Conservation (phyloP, 1,140 invertebrate genomes). For the Dendrolimus punctatus region DNA sequence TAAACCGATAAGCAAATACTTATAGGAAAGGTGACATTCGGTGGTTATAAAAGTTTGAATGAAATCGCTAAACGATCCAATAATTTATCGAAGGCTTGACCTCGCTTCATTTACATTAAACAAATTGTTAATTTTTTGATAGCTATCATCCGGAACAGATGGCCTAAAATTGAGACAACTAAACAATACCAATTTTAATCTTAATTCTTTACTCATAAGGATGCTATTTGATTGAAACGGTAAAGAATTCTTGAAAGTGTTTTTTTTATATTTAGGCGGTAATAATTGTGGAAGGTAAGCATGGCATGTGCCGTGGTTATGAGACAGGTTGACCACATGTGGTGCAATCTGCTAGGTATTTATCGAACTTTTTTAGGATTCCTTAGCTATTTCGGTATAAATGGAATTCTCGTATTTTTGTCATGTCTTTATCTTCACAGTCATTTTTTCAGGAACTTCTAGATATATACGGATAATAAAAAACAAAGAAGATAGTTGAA, state of each 20-base stretch:
- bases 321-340: slow-evolving; percentile 69
- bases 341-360: slow-evolving; percentile 55
- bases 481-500: no score
- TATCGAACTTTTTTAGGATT: no score
- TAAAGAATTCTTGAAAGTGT: slow-evolving; percentile 30
- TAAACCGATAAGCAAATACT: slow-evolving; percentile 55
- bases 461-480: no score
- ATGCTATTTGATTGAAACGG: slow-evolving; percentile 7
- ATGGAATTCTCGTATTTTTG: no score
- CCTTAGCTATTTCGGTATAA: no score
- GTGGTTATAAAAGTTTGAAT: slow-evolving; percentile 49
- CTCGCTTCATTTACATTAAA: slow-evolving; percentile 69
- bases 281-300: slow-evolving; percentile 52
- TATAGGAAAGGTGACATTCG: slow-evolving; percentile 64
- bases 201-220: slow-evolving; percentile 5
- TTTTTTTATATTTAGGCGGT: slow-evolving; percentile 44
- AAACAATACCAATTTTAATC: slow-evolving; percentile 11
- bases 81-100: slow-evolving; percentile 64
- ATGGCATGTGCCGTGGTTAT: slow-evolving; percentile 67
- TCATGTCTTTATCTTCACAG: no score
- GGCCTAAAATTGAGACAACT: slow-evolving; percentile 27
- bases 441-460: no score
- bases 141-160: slow-evolving; percentile 69
- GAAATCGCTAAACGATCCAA: slow-evolving; percentile 50
- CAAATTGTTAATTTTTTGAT: slow-evolving; percentile 72